Evolutionary conservation across 2,888 invertebrate genomes (phyloP), one percentile per base, ranked within the genome.

Genomic region (Yponomeuta plumbellus): DNA sequence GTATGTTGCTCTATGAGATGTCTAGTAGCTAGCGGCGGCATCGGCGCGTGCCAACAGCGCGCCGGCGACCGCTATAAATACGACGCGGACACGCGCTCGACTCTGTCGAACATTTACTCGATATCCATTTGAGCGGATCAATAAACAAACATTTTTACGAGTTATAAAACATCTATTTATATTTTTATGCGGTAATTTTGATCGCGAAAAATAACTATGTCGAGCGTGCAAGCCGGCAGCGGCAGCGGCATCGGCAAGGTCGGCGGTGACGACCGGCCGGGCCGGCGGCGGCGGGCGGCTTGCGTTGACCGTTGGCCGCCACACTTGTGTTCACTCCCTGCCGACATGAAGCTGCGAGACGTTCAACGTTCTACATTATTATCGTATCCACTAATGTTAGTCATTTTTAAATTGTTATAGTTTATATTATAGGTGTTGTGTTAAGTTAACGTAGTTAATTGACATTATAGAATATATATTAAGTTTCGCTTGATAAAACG

Each of bases 91-190:
- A 58, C 58, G 58, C 58, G 21, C 21, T 20, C 58, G 58, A 5
- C 20, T 34, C 8, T 58, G 21, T 58, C 21, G 58, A 20, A 58
- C 21, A 21, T 58, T 22, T 58, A 58, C 58, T 22, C 58, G 58
- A 61, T 61, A 61, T 20, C 61, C 23, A 22, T 58, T 21, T 20
- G 21, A 22, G 58, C 58, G 11, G 21, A 61, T 61, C 61, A 61
- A 61, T 61, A 61, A 61, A 61, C 61, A 61, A 22, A 61, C 22
- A 26, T 23, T 17, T 61, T 21, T 22, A 61, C 26, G 26, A 61
- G 61, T 22, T 26, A 26, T 61, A 61, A 26, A 61, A 61, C 61
- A 34, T 61, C 61, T 61, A 61, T 61, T 61, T 26, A 61, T 61
- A 61, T 61, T 61, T 61, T 61, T 34, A 34, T 11, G 34, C 59